A percentile compares a stretch with the other conserved stretches of the same genome.
Evolutionary conservation across 2,797 vertebrate genomes (phyloP).

Genomic region (Sebastes iracundus): DNA sequence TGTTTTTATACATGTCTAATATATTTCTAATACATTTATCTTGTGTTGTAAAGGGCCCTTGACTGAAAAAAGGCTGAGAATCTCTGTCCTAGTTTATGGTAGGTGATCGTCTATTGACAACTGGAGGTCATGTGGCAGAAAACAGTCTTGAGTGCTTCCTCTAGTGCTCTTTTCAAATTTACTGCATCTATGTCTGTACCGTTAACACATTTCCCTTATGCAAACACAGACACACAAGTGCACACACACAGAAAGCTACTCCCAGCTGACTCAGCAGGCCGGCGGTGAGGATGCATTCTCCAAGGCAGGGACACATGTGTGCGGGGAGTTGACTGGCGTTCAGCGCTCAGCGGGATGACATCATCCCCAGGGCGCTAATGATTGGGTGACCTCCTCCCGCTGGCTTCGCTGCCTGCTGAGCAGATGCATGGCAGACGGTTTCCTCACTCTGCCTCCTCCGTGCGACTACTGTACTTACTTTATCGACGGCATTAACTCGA

Average conservation of each 20-base stretch:
- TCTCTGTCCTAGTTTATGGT: no score
- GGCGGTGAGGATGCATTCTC: slow-evolving; percentile 34
- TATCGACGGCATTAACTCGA: slow-evolving; percentile 35
- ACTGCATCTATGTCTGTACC: slow-evolving; percentile 12
- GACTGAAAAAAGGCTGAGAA: no score
- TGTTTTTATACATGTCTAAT: no score
- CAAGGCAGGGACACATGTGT: slow-evolving; percentile 28
- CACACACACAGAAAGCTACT: slow-evolving; percentile 8
- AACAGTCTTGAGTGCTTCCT: slow-evolving; percentile 5
- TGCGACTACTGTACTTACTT: slow-evolving; percentile 59
- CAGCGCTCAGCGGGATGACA: slow-evolving; percentile 62
- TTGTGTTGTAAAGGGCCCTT: no score
- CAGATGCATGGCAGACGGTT: slow-evolving; percentile 60
- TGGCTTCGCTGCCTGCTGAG: slow-evolving; percentile 39
- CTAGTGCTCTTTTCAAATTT: neutral
- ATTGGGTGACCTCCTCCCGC: slow-evolving; percentile 61
- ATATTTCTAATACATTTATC: no score
- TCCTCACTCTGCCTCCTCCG: slow-evolving; percentile 43
- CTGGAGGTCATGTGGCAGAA: neutral
- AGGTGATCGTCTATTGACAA: slow-evolving; percentile 6
- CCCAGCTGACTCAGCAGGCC: slow-evolving; percentile 70
- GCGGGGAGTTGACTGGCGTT: slow-evolving; percentile 41
- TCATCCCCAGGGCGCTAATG: slow-evolving; percentile 69
- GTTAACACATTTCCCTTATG: neutral
- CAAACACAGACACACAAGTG: neutral